Evolutionary conservation across 2,113 vertebrate genomes (phyloP).

Genomic region (Psittacula cyanocephala): DNA sequence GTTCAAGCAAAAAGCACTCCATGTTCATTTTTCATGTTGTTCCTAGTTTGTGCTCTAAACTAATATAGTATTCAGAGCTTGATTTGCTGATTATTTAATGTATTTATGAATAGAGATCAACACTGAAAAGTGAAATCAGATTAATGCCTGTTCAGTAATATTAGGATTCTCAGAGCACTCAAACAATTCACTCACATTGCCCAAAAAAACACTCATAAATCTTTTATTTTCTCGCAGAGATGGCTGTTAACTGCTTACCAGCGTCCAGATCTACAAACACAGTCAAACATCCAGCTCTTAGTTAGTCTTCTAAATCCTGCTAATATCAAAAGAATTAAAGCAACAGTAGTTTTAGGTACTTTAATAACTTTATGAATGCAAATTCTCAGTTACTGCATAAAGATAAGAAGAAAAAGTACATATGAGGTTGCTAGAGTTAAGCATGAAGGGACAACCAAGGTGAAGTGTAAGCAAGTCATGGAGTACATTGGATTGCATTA

Average conservation of each 20-base stretch:
- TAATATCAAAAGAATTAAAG: background rate
- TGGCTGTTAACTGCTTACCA: background rate
- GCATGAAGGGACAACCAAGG: background rate
- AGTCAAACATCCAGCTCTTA: background rate
- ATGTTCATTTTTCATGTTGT: slow-evolving; percentile 15
- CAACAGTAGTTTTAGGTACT: background rate
- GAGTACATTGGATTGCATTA: background rate
- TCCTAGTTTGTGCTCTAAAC: slow-evolving; percentile 4
- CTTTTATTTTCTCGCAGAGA: background rate
- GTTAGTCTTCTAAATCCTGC: background rate
- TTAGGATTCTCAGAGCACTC: background rate
- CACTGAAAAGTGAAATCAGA: background rate
- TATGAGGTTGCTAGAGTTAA: background rate
- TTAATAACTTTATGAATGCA: background rate
- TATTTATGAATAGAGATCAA: slow-evolving; percentile 18
- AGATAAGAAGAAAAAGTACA: background rate
- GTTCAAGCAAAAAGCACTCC: slow-evolving; percentile 25
- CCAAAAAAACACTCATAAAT: background rate
- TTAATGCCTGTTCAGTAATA: background rate
- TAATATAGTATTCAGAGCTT: background rate
- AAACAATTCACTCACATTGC: background rate
- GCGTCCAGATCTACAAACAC: background rate
- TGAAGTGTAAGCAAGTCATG: background rate
- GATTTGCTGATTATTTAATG: slow-evolving; percentile 13
- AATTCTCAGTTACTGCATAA: background rate